Conservation (phyloP, 2,113 vertebrate genomes). For the Aepyceros melampus region DNA sequence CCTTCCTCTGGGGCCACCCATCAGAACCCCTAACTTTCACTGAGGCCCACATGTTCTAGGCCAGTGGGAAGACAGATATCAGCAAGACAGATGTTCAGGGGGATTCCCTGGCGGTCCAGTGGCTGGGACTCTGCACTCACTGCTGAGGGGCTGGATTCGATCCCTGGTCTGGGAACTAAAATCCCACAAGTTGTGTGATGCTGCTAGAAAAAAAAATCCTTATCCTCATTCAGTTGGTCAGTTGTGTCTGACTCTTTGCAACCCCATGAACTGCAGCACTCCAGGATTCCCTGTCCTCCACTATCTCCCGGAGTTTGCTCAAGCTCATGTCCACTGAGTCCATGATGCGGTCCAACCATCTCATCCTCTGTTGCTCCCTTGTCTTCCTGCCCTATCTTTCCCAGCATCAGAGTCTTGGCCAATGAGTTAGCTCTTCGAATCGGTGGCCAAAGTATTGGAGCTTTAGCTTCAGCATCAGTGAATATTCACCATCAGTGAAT, state of each 20-base stretch:
- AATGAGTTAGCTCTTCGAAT: neutral
- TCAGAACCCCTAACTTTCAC: neutral
- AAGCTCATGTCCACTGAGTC: neutral
- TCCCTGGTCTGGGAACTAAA: neutral
- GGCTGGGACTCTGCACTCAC: neutral
- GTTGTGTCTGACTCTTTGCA: neutral
- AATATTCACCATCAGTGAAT: neutral
- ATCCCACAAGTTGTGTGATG: neutral
- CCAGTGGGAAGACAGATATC: neutral
- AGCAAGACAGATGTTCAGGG: neutral
- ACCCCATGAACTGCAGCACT: neutral
- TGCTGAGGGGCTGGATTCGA: neutral
- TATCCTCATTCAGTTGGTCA: neutral
- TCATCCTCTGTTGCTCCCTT: neutral
- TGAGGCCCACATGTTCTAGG: neutral
- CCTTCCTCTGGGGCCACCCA: neutral
- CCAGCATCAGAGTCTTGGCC: neutral
- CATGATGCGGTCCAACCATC: neutral
- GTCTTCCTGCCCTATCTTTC: neutral
- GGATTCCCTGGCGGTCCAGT: neutral
- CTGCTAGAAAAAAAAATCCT: neutral
- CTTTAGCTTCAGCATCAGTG: neutral
- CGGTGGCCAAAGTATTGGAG: neutral
- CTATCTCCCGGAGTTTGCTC: neutral
- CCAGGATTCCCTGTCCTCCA: neutral